Conservation (phyloP, 1,140 invertebrate genomes). For the Diprion similis region DNA sequence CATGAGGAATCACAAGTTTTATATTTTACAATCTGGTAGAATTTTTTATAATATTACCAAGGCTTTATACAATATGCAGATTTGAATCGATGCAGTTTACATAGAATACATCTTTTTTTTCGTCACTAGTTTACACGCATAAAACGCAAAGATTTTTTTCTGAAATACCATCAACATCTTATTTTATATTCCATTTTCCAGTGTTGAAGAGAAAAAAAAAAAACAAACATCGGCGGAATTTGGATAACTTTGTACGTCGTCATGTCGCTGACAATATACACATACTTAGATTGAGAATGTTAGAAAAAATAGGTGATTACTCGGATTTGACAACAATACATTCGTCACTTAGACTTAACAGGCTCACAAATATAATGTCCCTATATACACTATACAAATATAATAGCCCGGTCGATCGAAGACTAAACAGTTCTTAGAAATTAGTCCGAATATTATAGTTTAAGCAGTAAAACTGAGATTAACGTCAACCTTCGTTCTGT, state of each 20-base stretch:
- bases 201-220: not conserved
- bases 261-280: no score
- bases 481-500: not conserved
- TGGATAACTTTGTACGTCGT: no score
- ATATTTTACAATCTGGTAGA: conserved; percentile 26
- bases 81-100: not conserved
- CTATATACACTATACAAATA: not conserved
- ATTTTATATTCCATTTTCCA: not conserved
- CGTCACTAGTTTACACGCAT: not conserved
- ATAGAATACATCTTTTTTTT: not conserved
- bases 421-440: not conserved
- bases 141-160: not conserved
- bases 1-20: not conserved
- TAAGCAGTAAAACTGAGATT: not conserved
- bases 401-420: not conserved
- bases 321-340: no score
- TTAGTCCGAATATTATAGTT: not conserved
- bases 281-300: no score
- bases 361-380: not conserved
- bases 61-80: conserved; percentile 29
- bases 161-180: not conserved
- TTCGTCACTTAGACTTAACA: not conserved
- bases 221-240: not conserved
- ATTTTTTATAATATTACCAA: conserved; percentile 28
- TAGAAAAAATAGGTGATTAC: no score